Percentiles rank a stretch among this genome's conserved stretches.
Conservation (phyloP, 1,140 invertebrate genomes). For the Dolichoris vasculosae region DNA sequence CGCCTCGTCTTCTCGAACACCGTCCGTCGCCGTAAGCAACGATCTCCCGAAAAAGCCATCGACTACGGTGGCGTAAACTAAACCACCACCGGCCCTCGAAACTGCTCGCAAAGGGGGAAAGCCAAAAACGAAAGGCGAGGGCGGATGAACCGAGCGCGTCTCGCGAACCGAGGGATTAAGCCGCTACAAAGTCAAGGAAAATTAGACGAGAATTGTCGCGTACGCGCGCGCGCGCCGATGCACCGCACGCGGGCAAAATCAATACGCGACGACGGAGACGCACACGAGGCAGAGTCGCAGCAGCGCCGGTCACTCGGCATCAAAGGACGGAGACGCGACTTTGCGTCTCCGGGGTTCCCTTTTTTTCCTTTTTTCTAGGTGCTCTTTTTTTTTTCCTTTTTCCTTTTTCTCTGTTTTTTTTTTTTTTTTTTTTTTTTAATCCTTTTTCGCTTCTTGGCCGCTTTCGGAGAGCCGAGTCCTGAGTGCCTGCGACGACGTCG, state of each 20-base stretch:
- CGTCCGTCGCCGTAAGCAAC: too few relatives aligned
- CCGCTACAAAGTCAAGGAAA: conserved; percentile 33
- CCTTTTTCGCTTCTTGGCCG: neutral
- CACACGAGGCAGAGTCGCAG: conserved; percentile 21
- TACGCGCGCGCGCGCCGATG: conserved; percentile 16
- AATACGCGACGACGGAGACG: conserved; percentile 28
- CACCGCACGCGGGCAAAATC: conserved; percentile 21
- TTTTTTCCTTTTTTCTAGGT: too few relatives aligned
- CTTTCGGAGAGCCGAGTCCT: too few relatives aligned
- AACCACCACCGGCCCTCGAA: too few relatives aligned
- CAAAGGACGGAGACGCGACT: neutral
- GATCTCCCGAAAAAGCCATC: too few relatives aligned
- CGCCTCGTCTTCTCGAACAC: neutral
- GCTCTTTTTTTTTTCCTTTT: too few relatives aligned
- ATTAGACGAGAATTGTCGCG: conserved; percentile 32
- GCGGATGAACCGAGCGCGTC: neutral
- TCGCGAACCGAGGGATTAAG: neutral
- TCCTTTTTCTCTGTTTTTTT: too few relatives aligned
- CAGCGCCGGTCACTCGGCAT: conserved; percentile 16
- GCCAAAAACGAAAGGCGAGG: neutral
- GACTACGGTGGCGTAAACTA: too few relatives aligned
- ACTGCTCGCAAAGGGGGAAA: too few relatives aligned
- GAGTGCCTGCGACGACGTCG: too few relatives aligned
- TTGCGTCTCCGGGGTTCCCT: neutral
- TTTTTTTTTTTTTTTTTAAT: too few relatives aligned